Base-by-base conservation (phyloP, 2,797 vertebrate genomes). In the Ctenosaura bakeri region DNA sequence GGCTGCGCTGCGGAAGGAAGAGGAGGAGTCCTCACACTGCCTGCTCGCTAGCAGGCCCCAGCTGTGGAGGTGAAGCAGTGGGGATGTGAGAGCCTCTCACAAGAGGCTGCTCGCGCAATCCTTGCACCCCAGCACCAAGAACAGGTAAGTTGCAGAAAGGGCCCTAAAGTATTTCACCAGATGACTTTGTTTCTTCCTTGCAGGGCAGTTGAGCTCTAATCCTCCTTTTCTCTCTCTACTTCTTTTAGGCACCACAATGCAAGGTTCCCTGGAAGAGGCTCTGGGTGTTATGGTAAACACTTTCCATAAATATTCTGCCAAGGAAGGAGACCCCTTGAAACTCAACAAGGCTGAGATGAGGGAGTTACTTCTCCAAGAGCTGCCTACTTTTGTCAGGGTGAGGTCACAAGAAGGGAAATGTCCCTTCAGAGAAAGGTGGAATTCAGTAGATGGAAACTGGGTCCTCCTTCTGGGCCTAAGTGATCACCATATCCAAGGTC, bases 261-360 rank as follows among this genome's bases (percentile, higher is more conserved):
- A 91, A 6, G 89, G 79, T 46, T 26, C 87, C 1, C 89, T 95
- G 54, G 94, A 95, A 54, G 54, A 95, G 64, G 93, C 89, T 0
- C 62, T 95, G 26, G 64, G 4, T 0, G 64, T 90, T 59, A 77
- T 92, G 92, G 95, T 98, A 42, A 0, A 0, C 0, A 0, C 87
- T 84, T 98, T 98, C 92, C 0, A 94, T 62, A 97, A 95, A 88
- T 97, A 98, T 59, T 94, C 98, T 0, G 26, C 89, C 69, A 59
- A 42, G 46, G 92, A 94, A 32, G 94, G 97, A 0, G 94, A 97
- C 94, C 90, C 78, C 1, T 0, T 10, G 83, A 96, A 94, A 4
- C 95, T 98, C 93, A 97, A 22, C 79, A 98, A 97, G 56, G 66
- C 0, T 0, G 97, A 98, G 95, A 95, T 98, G 94, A 98, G 97